phyloP scores from a whole-genome alignment of 2,888 invertebrate species.

The Tachina lurida region DNA sequence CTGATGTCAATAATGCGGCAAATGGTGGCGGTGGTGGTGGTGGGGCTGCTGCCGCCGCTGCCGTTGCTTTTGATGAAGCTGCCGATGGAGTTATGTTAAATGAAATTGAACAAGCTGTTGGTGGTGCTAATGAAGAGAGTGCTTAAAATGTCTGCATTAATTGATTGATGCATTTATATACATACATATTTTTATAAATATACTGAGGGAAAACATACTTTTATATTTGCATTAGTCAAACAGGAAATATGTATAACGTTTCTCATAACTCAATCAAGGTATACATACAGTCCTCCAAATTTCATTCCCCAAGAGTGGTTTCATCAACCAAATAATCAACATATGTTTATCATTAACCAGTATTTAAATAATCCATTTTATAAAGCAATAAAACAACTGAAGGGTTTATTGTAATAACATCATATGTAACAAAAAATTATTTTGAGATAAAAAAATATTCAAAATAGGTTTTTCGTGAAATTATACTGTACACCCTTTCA shows the following conservation, averaged over 20 bases:
- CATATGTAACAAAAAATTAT: no score
- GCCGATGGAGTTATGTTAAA: conserved; percentile 78
- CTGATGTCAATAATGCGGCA: conserved; percentile 57
- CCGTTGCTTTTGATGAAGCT: conserved; percentile 79
- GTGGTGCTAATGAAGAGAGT: conserved; percentile 76
- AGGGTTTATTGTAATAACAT: no score
- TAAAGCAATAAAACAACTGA: conserved; percentile 22
- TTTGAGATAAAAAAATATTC: no score
- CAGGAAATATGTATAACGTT: not conserved
- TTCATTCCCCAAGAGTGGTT: conserved; percentile 13
- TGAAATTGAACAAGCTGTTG: conserved; percentile 77
- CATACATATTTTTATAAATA: conserved; percentile 23
- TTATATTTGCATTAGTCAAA: conserved; percentile 11
- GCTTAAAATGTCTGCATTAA: conserved; percentile 64
- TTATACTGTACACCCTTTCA: no score
- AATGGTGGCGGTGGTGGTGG: conserved; percentile 73
- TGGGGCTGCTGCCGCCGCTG: conserved; percentile 70
- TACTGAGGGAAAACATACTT: conserved; percentile 31
- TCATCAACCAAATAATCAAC: not conserved
- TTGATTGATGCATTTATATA: conserved; percentile 55
- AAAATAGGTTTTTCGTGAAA: no score
- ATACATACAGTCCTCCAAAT: not conserved
- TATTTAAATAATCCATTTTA: conserved; percentile 57
- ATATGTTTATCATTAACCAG: conserved; percentile 50
- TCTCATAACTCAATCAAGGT: no score